Conservation (phyloP, 1,140 invertebrate genomes). For the Trypoxylus dichotomus region DNA sequence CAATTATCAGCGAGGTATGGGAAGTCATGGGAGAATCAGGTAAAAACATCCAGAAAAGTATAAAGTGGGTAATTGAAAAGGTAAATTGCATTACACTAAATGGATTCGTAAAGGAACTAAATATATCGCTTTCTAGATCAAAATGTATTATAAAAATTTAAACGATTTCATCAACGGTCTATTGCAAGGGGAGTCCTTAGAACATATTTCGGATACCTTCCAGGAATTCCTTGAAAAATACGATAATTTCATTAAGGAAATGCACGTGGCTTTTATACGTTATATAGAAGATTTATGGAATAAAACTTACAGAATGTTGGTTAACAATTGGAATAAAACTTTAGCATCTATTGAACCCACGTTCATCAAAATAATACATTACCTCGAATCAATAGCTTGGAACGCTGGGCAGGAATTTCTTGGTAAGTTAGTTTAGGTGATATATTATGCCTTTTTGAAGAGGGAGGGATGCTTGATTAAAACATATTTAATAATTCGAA, state of each 20-base stretch:
- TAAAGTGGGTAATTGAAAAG: slow-evolving; percentile 73
- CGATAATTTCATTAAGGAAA: slow-evolving; percentile 74
- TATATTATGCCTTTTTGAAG: not conserved
- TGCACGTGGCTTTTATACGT: slow-evolving; percentile 75
- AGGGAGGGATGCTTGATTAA: too few relatives aligned
- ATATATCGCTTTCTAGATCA: slow-evolving; percentile 54
- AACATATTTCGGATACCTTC: slow-evolving; percentile 66
- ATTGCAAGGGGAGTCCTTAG: slow-evolving; percentile 71
- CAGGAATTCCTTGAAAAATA: slow-evolving; percentile 73
- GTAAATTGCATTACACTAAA: slow-evolving; percentile 42
- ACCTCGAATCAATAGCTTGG: slow-evolving; percentile 71
- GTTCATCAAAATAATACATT: slow-evolving; percentile 74
- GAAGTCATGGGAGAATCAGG: slow-evolving; percentile 81
- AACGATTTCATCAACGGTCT: slow-evolving; percentile 67
- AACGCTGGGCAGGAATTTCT: slow-evolving; percentile 71
- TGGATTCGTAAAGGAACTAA: slow-evolving; percentile 29
- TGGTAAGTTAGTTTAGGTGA: slow-evolving; percentile 45
- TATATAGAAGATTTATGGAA: slow-evolving; percentile 74
- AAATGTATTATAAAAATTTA: slow-evolving; percentile 69
- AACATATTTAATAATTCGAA: too few relatives aligned
- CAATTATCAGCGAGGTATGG: slow-evolving; percentile 79
- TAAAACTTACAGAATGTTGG: slow-evolving; percentile 61
- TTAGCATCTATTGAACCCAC: slow-evolving; percentile 73
- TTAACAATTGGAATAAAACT: slow-evolving; percentile 70
- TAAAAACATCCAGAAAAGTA: slow-evolving; percentile 71